Evolutionary conservation across 2,113 vertebrate genomes (phyloP), one percentile per base, ranked within the genome.

Genomic region (Octodon degus): DNA sequence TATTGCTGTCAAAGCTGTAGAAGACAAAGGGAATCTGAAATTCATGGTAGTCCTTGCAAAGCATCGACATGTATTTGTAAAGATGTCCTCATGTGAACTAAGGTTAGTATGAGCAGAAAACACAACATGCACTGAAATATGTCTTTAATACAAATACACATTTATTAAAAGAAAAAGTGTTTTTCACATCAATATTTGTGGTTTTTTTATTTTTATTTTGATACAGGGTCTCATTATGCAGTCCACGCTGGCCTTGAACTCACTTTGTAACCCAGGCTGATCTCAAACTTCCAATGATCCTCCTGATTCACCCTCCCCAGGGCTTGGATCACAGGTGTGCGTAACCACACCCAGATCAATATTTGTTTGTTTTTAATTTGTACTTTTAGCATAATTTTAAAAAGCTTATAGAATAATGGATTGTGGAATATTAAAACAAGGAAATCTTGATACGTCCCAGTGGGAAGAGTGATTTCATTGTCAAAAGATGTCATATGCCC

Each of bases 361-460:
- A 19, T 58, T 58, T 58, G 55, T 58, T 19, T 58, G 16, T 19
- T 93, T 34, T 89, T 74, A 94, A n/a, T 93, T 32, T 58, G 2
- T n/a, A 9, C n/a, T 65, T 92, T 81, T n/a, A 19, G 55, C 47
- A 14, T 53, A 93, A 50, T 19, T 74, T 89, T 95, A n/a, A 13
- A 24, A 77, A 50, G 4, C 11, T 13, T 37, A 4, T 80, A 53
- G 27, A 86, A 86, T 16, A 86, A 67, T 7, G 13, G 9, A 30
- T 70, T 53, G 20, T 58, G 8, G 76, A 85, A 65, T 68, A 74
- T 37, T 90, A 60, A 93, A 96, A 62, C 13, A 93, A 68, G 60
- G 77, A 13, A 67, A 89, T 91, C 50, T 91, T 72, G 13, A 89
- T 27, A n/a, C 19, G 27, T 34, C 22, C 3, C 24, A 74, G 6